phyloP scores from a whole-genome alignment of 2,797 vertebrate species.

The Helicolenus hilgendorfi region DNA sequence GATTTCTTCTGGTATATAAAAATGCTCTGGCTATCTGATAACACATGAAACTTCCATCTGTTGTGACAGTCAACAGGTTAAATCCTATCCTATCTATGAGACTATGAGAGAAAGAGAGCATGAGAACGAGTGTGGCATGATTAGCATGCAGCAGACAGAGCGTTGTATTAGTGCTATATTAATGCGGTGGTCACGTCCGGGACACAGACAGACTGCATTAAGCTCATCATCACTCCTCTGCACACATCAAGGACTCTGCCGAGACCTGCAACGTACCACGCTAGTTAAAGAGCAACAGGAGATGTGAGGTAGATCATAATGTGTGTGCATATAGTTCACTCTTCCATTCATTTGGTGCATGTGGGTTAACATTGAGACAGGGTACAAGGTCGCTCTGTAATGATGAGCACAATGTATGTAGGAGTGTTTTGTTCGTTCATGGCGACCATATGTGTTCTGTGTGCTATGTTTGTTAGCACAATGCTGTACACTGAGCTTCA shows the following conservation, averaged over 20 bases:
- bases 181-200: conserved; percentile 86
- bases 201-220: conserved; percentile 85
- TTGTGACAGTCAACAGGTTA: conserved; percentile 27
- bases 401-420: conserved; percentile 18
- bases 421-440: conserved; percentile 37
- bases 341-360: background rate
- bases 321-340: background rate
- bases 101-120: conserved; percentile 18
- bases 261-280: conserved; percentile 62
- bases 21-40: background rate
- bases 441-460: conserved; percentile 49
- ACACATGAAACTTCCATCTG: background rate
- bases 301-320: conserved; percentile 27
- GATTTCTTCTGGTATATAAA: background rate
- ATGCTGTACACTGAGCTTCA: background rate
- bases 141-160: conserved; percentile 83
- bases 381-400: background rate
- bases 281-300: conserved; percentile 70
- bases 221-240: conserved; percentile 84
- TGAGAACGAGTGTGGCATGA: conserved; percentile 46
- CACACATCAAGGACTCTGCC: conserved; percentile 81
- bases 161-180: conserved; percentile 84
- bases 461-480: conserved; percentile 20
- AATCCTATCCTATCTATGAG: no score
- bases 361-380: background rate